A percentile compares a stretch with the other conserved stretches of the same genome.
Evolutionary conservation across 2,888 invertebrate genomes (phyloP).

Genomic region (Poecilobothrus nobilitatus): DNA sequence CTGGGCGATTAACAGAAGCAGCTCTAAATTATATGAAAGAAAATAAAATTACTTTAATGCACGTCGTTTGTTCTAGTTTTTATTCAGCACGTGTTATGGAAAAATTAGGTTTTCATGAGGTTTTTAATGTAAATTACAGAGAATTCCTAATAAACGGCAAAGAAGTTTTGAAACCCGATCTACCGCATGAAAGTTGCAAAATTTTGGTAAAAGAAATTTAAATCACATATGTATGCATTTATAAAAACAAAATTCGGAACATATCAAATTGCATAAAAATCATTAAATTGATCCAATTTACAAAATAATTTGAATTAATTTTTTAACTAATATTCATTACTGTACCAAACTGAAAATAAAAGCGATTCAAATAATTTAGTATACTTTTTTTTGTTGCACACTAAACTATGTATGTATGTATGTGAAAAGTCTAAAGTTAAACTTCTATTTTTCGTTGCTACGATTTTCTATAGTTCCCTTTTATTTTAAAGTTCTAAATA

Average conservation of each 20-base stretch:
- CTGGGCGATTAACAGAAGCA: conserved; percentile 23
- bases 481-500: no score
- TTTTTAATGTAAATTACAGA: conserved; percentile 51
- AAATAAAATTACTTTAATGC: conserved; percentile 41
- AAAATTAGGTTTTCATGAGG: conserved; percentile 54
- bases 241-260: no score
- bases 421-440: no score
- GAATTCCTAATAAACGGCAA: conserved; percentile 54
- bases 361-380: no score
- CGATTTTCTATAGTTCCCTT: no score
- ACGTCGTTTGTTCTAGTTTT: conserved; percentile 60
- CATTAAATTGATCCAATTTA: no score
- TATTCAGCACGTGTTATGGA: conserved; percentile 60
- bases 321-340: conserved; percentile 19
- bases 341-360: no score
- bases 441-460: no score
- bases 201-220: conserved; percentile 27
- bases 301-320: conserved; percentile 25
- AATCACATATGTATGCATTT: no score
- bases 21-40: conserved; percentile 25
- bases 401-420: no score
- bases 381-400: no score
- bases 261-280: no score
- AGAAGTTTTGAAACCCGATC: conserved; percentile 52
- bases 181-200: conserved; percentile 44